Conservation (phyloP, 1,140 invertebrate genomes). For the Heliconius congener region DNA sequence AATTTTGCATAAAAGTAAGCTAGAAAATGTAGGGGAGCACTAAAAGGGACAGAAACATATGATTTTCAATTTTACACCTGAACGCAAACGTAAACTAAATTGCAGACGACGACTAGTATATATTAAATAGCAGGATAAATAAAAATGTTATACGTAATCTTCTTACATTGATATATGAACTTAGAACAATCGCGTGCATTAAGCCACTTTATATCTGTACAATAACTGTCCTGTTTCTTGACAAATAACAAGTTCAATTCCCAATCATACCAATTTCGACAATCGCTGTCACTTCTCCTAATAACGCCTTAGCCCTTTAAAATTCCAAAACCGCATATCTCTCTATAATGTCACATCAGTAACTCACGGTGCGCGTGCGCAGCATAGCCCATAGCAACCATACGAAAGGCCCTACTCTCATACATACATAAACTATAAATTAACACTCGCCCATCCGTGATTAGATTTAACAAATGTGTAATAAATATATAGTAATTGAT, state of each 20-base stretch:
- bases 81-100: no score
- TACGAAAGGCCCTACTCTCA: conserved; percentile 2
- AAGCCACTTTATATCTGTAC: no score
- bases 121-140: no score
- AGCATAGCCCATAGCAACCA: conserved; percentile 16
- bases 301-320: conserved; percentile 19
- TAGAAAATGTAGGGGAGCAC: no score
- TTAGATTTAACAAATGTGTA: conserved; percentile 24
- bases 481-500: conserved; percentile 36
- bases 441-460: conserved; percentile 33
- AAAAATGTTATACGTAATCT: no score
- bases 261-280: neutral
- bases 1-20: no score
- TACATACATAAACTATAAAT: conserved; percentile 28
- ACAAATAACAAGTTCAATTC: neutral
- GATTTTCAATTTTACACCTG: no score
- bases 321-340: conserved; percentile 35
- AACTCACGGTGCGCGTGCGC: conserved; percentile 39
- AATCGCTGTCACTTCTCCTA: neutral
- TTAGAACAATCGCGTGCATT: no score
- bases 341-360: conserved; percentile 45
- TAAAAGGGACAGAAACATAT: no score
- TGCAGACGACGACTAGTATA: no score
- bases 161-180: no score
- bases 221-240: no score